phyloP scores from a whole-genome alignment of 2,113 vertebrate species.

The Irena cyanogastra region DNA sequence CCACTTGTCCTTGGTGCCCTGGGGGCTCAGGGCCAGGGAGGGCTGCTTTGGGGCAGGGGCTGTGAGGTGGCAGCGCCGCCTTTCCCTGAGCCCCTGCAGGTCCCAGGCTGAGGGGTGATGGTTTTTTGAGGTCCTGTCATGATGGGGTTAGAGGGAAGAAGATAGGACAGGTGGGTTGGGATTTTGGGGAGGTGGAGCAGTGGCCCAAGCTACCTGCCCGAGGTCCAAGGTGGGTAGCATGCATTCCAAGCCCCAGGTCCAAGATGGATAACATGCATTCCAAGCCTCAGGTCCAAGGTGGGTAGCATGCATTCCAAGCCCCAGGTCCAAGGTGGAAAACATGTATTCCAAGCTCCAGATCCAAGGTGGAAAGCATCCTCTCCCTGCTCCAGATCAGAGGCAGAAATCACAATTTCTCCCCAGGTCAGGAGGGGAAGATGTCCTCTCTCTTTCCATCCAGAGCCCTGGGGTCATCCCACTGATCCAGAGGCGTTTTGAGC shows the following conservation, averaged over 20 bases:
- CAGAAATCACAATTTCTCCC: not conserved
- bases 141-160: not conserved
- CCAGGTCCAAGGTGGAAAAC: rapidly evolving
- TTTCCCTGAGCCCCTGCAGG: not conserved
- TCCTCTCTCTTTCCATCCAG: not conserved
- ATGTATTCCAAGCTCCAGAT: not conserved
- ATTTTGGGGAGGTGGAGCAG: not conserved
- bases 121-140: rapidly evolving
- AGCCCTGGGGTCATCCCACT: not conserved
- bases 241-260: not conserved
- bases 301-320: not conserved
- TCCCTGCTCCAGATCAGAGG: not conserved
- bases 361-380: not conserved
- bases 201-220: not conserved
- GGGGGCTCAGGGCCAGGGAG: rapidly evolving
- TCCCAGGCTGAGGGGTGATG: rapidly evolving
- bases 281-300: not conserved
- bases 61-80: rapidly evolving
- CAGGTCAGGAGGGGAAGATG: rapidly evolving
- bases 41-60: not conserved
- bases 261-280: not conserved
- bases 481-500: not conserved
- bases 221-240: not conserved
- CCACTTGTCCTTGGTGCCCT: rapidly evolving
- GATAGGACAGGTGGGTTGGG: not conserved